Base-by-base conservation (phyloP, 2,888 invertebrate genomes). In the Itoplectis maculator region DNA sequence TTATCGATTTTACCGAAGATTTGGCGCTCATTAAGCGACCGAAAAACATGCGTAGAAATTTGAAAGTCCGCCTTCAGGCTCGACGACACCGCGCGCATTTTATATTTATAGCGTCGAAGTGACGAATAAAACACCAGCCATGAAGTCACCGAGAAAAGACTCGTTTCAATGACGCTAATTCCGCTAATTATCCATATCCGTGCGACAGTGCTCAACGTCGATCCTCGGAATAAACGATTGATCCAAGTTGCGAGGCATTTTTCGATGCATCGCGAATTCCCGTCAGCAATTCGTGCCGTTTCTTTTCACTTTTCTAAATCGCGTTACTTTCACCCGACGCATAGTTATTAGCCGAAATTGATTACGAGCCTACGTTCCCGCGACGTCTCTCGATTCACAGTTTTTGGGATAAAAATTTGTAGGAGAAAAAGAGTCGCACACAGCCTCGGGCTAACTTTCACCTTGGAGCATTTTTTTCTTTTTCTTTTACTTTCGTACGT, bases 401-500 rank as follows among this genome's bases (percentile, higher is more conserved):
- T 45, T 75, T 54, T 42, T 68, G 11, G 61, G 11, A n/a, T 37
- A 18, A 29, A 73, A 68, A 65, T 61, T 65, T 68, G 56, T n/a
- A 75, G 42, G 37, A 35, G 45, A 79, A 70, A 79, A 79, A 54
- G n/a, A 72, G 59, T 45, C 40, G 65, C 49, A n/a, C n/a, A n/a
- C n/a, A 35, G 81, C 81, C 86, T 37, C 84, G 51, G 83, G 87
- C 86, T n/a, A 86, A 88, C 88, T 88, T 88, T 88, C 88, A 83
- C 86, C 68, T 70, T 70, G 65, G 49, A 72, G 69, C 63, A 47
- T 76, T 79, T 82, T 82, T 69, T 72, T 76, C 66, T 37, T 76
- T 40, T 74, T 18, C n/a, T n/a, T n/a, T n/a, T n/a, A n/a, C n/a
- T n/a, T n/a, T n/a, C n/a, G n/a, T n/a, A 15, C 18, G 15, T 18